Percentiles rank a stretch among this genome's conserved stretches.
phyloP scores from a whole-genome alignment of 2,797 vertebrate genomes.

The Sebastes minor region DNA sequence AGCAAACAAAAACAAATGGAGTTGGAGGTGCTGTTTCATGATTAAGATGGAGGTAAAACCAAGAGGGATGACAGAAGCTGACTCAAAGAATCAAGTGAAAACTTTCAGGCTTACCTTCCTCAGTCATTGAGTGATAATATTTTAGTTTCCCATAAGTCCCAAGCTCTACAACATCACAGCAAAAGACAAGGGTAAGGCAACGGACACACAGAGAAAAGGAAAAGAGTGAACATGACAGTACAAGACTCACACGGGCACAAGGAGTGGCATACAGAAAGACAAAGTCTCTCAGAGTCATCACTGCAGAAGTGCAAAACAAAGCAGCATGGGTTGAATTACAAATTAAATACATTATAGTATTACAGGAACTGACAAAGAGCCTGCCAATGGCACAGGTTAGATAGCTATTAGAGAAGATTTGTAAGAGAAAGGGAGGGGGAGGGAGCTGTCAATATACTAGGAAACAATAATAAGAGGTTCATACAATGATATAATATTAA shows the following conservation, averaged over 20 bases:
- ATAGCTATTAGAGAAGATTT: conserved; percentile 19
- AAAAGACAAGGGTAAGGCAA: conserved; percentile 98
- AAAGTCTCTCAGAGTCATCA: conserved; percentile 51
- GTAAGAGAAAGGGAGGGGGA: not conserved
- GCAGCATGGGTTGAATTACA: conserved; percentile 24
- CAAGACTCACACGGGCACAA: conserved; percentile 63
- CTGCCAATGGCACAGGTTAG: conserved; percentile 29
- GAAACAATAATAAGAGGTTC: conserved; percentile 38
- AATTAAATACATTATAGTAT: conserved; percentile 43
- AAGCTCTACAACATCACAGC: conserved; percentile 99
- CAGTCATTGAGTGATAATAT: conserved; percentile 99
- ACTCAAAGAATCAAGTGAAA: conserved; percentile 73
- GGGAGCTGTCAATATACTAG: conserved; percentile 10
- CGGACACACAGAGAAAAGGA: conserved; percentile 85
- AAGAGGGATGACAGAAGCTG: conserved; percentile 56
- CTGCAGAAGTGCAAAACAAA: conserved; percentile 73
- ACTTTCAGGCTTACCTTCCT: conserved; percentile 98
- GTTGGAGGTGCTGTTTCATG: conserved; percentile 15
- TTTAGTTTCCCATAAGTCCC: conserved; percentile 99
- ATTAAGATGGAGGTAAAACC: conserved; percentile 51
- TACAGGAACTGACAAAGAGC: conserved; percentile 37
- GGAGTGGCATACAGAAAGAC: conserved; percentile 48
- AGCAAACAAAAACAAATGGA: conserved; percentile 48
- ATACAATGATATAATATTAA: conserved; percentile 26
- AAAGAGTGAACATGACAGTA: conserved; percentile 78